Base-by-base conservation (phyloP, 2,797 vertebrate species). In the Gymnopithys bicolor region DNA sequence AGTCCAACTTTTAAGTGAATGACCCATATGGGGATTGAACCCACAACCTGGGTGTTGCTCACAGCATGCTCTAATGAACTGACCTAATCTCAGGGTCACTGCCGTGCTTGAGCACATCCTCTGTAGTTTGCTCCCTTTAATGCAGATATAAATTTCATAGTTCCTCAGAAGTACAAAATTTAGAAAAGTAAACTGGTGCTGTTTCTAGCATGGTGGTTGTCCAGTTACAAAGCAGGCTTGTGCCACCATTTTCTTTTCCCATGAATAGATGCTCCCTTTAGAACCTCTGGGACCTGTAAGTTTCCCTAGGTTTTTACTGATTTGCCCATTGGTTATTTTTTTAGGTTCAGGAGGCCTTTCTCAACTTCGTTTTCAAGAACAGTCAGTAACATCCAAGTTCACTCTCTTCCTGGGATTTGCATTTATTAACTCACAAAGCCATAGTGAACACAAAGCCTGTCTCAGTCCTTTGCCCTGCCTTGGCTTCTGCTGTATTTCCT, bases 361-460 rank as follows among this genome's bases (percentile, higher is more conserved):
- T 79, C 33, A 74, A 45, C 37, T 92, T 82, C 13, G 11, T 87
- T 92, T 92, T 28, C 60, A 79, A 70, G 37, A 45, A 30, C 19
- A 25, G 22, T 64, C 48, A 7, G 6, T 51, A n/a, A 70, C 5
- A 4, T 87, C 37, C 64, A 64, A 75, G 46, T 85, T 89, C 58
- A 35, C n/a, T 60, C 67, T 75, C 37, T 84, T 91, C 53, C 79
- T 84, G 58, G 76, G 35, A 49, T 91, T 94, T 93, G 73, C 68
- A 73, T 93, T 94, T 83, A 85, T 92, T 75, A 93, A 71, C 64
- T 83, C 53, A 37, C n/a, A 81, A 64, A 89, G 62, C 7, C 3
- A 10, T 16, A 53, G 45, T 27, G 52, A 93, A 4, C 43, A 79
- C 68, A 91, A 89, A 89, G 79, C 45, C 64, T 33, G 17, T 9